Evolutionary conservation across 1,140 invertebrate species (phyloP), one percentile per base, ranked within the genome.

Genomic region (Heterodera carotae): DNA sequence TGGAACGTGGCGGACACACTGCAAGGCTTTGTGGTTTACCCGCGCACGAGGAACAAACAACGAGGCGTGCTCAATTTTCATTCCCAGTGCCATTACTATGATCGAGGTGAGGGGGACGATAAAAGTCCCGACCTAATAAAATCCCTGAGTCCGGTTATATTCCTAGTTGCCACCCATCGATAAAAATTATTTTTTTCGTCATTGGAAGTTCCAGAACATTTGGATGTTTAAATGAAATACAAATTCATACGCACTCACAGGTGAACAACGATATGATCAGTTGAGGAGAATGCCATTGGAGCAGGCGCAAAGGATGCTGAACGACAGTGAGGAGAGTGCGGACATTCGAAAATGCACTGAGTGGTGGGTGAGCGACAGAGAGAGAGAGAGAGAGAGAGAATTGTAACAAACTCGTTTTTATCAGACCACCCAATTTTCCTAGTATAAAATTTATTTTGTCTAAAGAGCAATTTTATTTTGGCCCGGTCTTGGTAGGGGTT

Each of bases 81-180:
- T 64, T 81, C 81, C 48, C 83, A 86, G 84, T 86, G 85, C 71
- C 77, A 87, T 67, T 86, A 84, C 53, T 86, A 84, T 71, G 81
- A 85, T 60, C 73, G 85, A 64, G 78, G 78, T 34, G 10, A 10
- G 48, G 15, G 48, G 48, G 15, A 56, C 48, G 48, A 56, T n/a
- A n/a, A n/a, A n/a, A n/a, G n/a, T n/a, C n/a, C n/a, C n/a, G n/a
- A n/a, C n/a, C n/a, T n/a, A n/a, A n/a, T n/a, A n/a, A n/a, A n/a
- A n/a, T n/a, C n/a, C n/a, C n/a, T n/a, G n/a, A n/a, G n/a, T n/a
- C n/a, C n/a, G n/a, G n/a, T n/a, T n/a, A n/a, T n/a, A n/a, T n/a
- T n/a, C n/a, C n/a, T n/a, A n/a, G n/a, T n/a, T n/a, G n/a, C n/a
- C n/a, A n/a, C n/a, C n/a, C n/a, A n/a, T n/a, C n/a, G n/a, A n/a